Percentiles rank a stretch among this genome's conserved stretches.
Evolutionary conservation across 2,888 invertebrate species (phyloP).

Genomic region (Chorisops tibialis): DNA sequence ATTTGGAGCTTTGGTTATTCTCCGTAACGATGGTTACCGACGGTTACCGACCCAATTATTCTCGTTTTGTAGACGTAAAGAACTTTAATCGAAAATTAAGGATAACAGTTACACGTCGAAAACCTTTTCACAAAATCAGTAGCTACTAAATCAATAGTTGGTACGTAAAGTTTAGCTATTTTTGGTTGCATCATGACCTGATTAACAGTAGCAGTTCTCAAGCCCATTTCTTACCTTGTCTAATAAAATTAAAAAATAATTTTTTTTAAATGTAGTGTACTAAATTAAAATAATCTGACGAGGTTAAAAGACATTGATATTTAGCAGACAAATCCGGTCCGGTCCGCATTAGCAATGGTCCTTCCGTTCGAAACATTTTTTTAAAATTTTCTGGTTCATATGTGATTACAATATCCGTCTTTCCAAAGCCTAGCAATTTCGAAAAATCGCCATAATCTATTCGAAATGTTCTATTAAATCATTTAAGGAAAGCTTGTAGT

Average conservation of each 20-base stretch:
- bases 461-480: conserved; percentile 38
- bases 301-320: conserved; percentile 43
- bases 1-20: conserved; percentile 41
- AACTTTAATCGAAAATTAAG: not conserved
- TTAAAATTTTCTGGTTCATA: conserved; percentile 57
- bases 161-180: conserved; percentile 55
- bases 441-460: conserved; percentile 51
- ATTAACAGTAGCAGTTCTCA: conserved; percentile 65
- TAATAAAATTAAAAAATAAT: conserved; percentile 41
- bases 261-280: not conserved
- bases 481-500: conserved; percentile 38
- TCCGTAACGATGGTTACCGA: conserved; percentile 45
- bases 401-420: conserved; percentile 48
- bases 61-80: conserved; percentile 40
- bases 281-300: conserved; percentile 36
- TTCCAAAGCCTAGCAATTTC: conserved; percentile 49
- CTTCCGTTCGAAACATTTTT: conserved; percentile 52
- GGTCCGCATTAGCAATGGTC: conserved; percentile 52
- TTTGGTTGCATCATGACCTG: conserved; percentile 64
- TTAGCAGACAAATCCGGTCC: conserved; percentile 47
- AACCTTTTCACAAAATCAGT: conserved; percentile 46
- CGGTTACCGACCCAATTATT: conserved; percentile 25
- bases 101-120: not conserved
- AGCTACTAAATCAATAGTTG: conserved; percentile 55
- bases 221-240: conserved; percentile 65